Base-by-base conservation (phyloP, 2,888 invertebrate species). In the Clostera curtula region DNA sequence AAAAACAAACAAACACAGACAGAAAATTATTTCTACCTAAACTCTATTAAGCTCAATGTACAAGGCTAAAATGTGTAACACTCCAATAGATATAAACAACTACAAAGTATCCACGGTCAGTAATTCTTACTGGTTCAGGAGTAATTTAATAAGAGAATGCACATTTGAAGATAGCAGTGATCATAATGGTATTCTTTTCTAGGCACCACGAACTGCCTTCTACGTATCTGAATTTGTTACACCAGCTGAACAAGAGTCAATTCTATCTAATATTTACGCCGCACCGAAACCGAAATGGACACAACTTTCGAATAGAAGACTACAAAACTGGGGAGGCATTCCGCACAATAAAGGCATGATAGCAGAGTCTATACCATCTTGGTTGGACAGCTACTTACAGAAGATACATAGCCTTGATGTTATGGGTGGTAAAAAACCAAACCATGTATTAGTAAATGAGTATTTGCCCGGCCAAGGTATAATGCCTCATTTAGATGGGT, bases 321-420 rank as follows among this genome's bases (percentile, higher is more conserved):
- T 99, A n/a, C 97, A 98, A 65, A 98, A 98, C 70, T 99, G 98
- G 90, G 98, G 98, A 12, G 98, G 98, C 0, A 83, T 97, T 29
- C 97, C 98, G 1, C 96, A 96, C 64, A 88, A 87, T 8, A 96
- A 95, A 56, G 97, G 96, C 31, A 96, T 98, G 95, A 89, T 98
- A 39, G 90, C 93, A 0, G 97, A 98, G 71, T 83, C 87, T 38
- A 90, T 98, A 43, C 98, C 98, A 1, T 52, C 72, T 65, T 97
- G 97, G 97, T 80, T 98, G 14, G 85, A 89, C 2, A 24, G 58
- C 8, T 92, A 91, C 56, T 82, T 94, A 11, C 84, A 91, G 19
- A 90, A 87, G 75, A 88, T 97, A 34, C 84, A 88, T 41, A 65
- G 75, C 5, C 70, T 95, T 4, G 85, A 89, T 46, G 55, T 92